Conservation (phyloP, 2,888 invertebrate species). For the Norana najaformis region DNA sequence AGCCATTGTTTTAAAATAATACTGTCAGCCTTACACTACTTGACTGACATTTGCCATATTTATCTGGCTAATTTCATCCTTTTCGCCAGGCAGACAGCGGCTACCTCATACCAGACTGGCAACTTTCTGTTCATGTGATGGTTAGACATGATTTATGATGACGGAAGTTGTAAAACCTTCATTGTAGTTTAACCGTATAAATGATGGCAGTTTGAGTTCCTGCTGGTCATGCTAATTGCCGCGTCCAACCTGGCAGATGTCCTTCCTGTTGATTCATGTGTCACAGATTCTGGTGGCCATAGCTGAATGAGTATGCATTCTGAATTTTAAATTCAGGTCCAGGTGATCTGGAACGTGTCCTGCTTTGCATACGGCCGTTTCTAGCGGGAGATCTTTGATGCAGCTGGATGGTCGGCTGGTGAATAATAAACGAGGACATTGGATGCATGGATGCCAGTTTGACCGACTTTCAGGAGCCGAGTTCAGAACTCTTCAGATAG, state of each 20-base stretch:
- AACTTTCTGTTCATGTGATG: background rate
- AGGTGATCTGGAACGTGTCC: slow-evolving; percentile 13
- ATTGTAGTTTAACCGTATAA: background rate
- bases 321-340: background rate
- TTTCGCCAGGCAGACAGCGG: background rate
- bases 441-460: background rate
- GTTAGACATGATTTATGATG: background rate
- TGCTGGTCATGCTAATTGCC: background rate
- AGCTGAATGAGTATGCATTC: background rate
- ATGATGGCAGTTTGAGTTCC: slow-evolving; percentile 13
- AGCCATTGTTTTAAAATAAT: background rate
- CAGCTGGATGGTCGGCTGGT: background rate
- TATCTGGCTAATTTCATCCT: background rate
- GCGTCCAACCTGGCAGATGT: background rate
- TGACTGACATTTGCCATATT: background rate
- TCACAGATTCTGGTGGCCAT: background rate
- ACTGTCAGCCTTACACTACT: background rate
- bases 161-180: background rate
- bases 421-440: background rate
- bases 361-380: background rate
- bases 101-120: background rate
- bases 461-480: background rate
- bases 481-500: no score
- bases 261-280: background rate
- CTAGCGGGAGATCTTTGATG: background rate